phyloP scores from a whole-genome alignment of 2,113 vertebrate species.

The Marcusenius ussheri region DNA sequence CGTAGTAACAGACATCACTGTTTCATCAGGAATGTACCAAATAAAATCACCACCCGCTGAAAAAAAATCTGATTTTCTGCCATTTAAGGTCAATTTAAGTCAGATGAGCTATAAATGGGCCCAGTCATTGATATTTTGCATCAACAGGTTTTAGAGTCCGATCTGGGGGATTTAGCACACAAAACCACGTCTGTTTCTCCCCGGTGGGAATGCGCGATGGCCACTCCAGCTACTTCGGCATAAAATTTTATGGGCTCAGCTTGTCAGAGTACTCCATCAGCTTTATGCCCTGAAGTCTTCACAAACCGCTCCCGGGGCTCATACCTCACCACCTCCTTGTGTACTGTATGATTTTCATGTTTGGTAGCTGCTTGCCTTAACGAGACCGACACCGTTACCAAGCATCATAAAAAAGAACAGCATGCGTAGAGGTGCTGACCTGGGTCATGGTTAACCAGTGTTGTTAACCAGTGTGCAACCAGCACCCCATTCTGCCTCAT shows the following conservation, averaged over 20 bases:
- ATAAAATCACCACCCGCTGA: neutral
- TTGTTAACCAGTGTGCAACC: neutral
- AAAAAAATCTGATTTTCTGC: neutral
- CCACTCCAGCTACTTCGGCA: neutral
- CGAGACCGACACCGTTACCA: neutral
- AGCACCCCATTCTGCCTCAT: neutral
- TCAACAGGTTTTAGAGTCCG: neutral
- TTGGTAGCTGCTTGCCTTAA: neutral
- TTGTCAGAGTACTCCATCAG: neutral
- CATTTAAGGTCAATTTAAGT: slow-evolving; percentile 1
- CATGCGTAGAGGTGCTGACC: neutral
- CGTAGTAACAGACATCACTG: neutral
- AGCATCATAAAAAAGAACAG: neutral
- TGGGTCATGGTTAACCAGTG: neutral
- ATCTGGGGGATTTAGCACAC: neutral
- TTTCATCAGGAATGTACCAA: neutral
- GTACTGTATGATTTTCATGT: neutral
- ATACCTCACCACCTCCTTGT: neutral
- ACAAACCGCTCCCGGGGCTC: neutral
- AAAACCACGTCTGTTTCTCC: neutral
- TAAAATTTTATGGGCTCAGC: neutral
- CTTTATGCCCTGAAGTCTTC: neutral
- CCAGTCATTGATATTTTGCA: slow-evolving; percentile 3
- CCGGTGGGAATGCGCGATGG: neutral
- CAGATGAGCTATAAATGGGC: neutral